phyloP scores from a whole-genome alignment of 2,113 vertebrate genomes.

The Alaudala cheleensis region DNA sequence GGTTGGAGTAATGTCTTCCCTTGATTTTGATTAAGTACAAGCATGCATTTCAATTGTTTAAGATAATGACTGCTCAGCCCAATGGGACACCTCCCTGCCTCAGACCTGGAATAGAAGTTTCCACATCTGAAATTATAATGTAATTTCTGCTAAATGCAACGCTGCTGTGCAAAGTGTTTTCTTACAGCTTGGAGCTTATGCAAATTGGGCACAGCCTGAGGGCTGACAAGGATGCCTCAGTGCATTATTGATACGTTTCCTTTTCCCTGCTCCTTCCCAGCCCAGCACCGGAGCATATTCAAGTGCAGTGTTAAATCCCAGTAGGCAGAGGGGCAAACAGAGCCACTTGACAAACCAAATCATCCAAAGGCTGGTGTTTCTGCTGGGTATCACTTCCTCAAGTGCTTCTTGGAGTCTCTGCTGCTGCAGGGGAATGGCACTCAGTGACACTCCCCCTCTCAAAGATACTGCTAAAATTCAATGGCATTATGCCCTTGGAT shows the following conservation, averaged over 20 bases:
- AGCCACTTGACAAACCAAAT: background rate
- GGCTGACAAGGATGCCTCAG: background rate
- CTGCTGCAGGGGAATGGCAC: background rate
- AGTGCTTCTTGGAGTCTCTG: background rate
- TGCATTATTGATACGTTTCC: background rate
- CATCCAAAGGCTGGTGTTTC: background rate
- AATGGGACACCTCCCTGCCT: background rate
- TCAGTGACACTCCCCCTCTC: background rate
- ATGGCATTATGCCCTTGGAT: background rate
- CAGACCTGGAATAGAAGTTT: constrained; percentile 6
- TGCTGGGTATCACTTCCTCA: background rate
- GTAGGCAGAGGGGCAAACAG: accelerated
- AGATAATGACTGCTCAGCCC: background rate
- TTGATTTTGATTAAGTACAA: constrained; percentile 35
- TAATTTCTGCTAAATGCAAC: constrained; percentile 54
- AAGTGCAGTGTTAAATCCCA: background rate
- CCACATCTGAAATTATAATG: constrained; percentile 66
- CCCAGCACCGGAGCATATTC: background rate
- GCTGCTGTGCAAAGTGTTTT: constrained; percentile 26
- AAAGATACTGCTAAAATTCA: background rate
- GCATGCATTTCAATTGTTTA: constrained; percentile 35
- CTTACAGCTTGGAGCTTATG: constrained; percentile 27
- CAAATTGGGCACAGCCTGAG: constrained; percentile 15
- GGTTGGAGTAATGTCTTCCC: background rate
- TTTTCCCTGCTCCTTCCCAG: background rate